Conservation (phyloP, 2,797 vertebrate genomes). For the Sebastes wilsoni region DNA sequence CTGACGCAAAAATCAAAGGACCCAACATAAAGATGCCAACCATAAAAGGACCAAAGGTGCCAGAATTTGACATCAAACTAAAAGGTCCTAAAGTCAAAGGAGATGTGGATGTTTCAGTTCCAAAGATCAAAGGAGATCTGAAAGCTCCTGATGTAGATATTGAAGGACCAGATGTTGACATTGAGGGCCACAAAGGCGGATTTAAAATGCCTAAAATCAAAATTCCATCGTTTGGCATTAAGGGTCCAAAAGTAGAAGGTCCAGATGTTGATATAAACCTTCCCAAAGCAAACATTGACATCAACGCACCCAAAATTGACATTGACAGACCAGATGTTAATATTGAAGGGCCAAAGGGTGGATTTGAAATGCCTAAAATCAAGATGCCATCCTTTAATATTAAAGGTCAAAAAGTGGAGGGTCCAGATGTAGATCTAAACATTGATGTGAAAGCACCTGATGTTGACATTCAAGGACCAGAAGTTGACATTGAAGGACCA, state of each 20-base stretch:
- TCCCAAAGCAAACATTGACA: neutral
- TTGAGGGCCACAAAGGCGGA: neutral
- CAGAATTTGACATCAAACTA: slow-evolving; percentile 13
- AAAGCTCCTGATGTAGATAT: slow-evolving; percentile 6
- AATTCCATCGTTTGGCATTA: neutral
- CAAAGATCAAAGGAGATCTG: slow-evolving; percentile 26
- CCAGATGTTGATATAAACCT: neutral
- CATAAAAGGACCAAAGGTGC: neutral
- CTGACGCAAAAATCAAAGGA: neutral
- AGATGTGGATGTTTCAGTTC: slow-evolving; percentile 2
- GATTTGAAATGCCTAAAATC: neutral
- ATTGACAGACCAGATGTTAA: slow-evolving; percentile 15
- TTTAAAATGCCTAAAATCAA: neutral
- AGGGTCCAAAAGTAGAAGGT: neutral
- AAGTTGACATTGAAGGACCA: neutral
- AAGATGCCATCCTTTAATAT: too few relatives aligned
- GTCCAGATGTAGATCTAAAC: too few relatives aligned
- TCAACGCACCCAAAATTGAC: neutral
- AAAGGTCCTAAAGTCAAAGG: neutral
- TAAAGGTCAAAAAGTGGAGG: too few relatives aligned
- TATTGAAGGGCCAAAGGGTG: neutral
- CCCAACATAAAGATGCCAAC: neutral
- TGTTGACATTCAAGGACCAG: slow-evolving; percentile 6
- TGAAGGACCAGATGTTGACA: slow-evolving; percentile 24
- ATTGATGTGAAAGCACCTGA: neutral